phyloP scores from a whole-genome alignment of 2,113 vertebrate genomes.

The Camarhynchus parvulus region DNA sequence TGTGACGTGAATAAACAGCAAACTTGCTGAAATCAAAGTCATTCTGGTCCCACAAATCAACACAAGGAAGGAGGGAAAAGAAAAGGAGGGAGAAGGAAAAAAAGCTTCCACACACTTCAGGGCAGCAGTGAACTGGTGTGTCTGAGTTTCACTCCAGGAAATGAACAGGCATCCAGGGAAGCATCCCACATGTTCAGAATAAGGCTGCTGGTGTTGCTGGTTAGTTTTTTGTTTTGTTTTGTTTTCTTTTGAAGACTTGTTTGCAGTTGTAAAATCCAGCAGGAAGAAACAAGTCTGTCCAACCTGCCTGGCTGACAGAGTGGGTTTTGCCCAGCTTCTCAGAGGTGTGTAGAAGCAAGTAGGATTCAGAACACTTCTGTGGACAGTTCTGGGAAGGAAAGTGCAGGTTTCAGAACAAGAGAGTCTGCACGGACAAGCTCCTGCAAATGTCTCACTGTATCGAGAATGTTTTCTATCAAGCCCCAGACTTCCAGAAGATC shows the following conservation, averaged over 20 bases:
- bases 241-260: not conserved
- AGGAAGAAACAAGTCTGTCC: slow-evolving; percentile 9
- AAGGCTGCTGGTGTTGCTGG: slow-evolving; percentile 9
- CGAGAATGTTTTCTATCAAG: not conserved
- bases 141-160: slow-evolving; percentile 27
- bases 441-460: not conserved
- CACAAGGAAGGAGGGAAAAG: slow-evolving; percentile 56
- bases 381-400: not conserved
- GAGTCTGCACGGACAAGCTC: not conserved
- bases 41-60: slow-evolving; percentile 25
- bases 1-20: slow-evolving; percentile 75
- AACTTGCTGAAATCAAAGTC: slow-evolving; percentile 61
- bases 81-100: not conserved
- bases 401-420: not conserved
- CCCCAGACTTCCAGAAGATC: not conserved
- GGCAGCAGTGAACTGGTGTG: not conserved
- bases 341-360: not conserved
- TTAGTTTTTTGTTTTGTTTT: not conserved
- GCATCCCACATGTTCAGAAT: slow-evolving; percentile 19
- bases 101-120: not conserved
- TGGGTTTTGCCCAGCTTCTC: not conserved
- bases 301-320: not conserved
- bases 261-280: not conserved
- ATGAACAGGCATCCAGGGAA: not conserved
- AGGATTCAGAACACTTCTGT: not conserved